Evolutionary conservation across 2,113 vertebrate species (phyloP).

Genomic region (Mugil cephalus): DNA sequence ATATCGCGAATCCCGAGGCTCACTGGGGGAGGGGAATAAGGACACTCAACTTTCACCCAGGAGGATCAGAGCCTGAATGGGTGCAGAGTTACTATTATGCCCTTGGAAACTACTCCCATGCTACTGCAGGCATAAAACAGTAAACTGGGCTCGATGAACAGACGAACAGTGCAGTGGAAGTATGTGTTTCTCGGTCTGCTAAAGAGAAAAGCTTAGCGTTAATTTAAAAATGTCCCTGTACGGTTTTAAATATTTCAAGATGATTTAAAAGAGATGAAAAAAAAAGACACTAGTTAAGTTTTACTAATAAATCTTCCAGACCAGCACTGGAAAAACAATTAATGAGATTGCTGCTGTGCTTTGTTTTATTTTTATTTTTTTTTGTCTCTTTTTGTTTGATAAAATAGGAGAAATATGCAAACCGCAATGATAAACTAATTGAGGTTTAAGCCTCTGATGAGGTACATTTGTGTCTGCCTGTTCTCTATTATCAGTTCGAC

Average conservation of each 20-base stretch:
- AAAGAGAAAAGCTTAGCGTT: neutral
- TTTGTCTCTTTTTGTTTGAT: constrained; percentile 5
- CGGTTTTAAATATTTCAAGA: neutral
- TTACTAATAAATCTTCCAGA: neutral
- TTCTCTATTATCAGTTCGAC: constrained; percentile 29
- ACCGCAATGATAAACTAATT: constrained; percentile 41
- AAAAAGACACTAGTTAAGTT: constrained; percentile 8
- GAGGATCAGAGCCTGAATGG: constrained; percentile 71
- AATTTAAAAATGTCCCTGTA: neutral
- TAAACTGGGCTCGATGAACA: neutral
- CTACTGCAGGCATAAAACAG: constrained; percentile 12
- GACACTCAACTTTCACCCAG: constrained; percentile 74
- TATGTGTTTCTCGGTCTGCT: neutral
- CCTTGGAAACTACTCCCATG: constrained; percentile 52
- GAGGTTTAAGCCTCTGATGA: constrained; percentile 31
- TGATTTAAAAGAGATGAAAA: constrained; percentile 2
- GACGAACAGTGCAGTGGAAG: neutral
- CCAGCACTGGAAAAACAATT: neutral
- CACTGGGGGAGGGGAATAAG: constrained; percentile 25
- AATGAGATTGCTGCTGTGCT: neutral
- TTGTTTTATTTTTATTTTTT: constrained; percentile 12
- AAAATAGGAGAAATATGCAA: constrained; percentile 14
- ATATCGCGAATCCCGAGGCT: constrained; percentile 62
- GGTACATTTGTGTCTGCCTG: constrained; percentile 23
- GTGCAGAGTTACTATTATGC: constrained; percentile 60